Evolutionary conservation across 1,140 invertebrate species (phyloP), one percentile per base, ranked within the genome.

Genomic region (Lordiphosa collinella): DNA sequence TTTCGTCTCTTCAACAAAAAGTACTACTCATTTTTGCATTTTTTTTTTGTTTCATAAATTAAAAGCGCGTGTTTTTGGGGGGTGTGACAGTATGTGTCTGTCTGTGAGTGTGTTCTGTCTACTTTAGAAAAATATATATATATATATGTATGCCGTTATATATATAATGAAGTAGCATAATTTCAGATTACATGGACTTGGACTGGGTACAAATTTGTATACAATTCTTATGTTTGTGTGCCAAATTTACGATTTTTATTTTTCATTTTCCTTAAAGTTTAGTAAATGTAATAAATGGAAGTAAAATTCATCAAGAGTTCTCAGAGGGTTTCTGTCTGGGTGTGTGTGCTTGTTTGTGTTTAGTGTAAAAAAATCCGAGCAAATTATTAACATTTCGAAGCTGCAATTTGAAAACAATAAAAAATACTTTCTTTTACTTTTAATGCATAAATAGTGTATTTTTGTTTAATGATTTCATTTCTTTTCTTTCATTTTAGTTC

Each of bases 191-290:
- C 64, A 84, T 84, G 78, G 78, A 84, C 78, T 84, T 84, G 78
- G 78, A 84, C 78, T 84, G 78, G 78, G 78, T 80, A 80, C 61
- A 80, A 82, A 84, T 76, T 67, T 82, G 76, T 84, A 84, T 84
- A 82, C 78, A 82, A 76, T 82, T 82, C 25, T 66, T 48, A 25
- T 8, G 8, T 8, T 31, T 14, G 11, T 13, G 18, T n/a, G 7
- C 34, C 18, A 38, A 37, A 51, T 22, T 18, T 43, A 18, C 12
- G 34, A 7, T 47, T 49, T 51, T 40, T 44, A 54, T 25, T 62
- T 63, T 46, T 13, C 44, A 14, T 64, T 43, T 6, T 55, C 41
- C 78, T 84, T 82, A 82, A 18, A 55, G 29, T 43, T 68, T 51
- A 72, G 32, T 80, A 62, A 75, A 80, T 82, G 70, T 75, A 38